These are phyloP conservation scores for Trinorchestia longiramus DNA, from an alignment of 1,140 invertebrate genomes.

Conservation along the genomic window DNA sequence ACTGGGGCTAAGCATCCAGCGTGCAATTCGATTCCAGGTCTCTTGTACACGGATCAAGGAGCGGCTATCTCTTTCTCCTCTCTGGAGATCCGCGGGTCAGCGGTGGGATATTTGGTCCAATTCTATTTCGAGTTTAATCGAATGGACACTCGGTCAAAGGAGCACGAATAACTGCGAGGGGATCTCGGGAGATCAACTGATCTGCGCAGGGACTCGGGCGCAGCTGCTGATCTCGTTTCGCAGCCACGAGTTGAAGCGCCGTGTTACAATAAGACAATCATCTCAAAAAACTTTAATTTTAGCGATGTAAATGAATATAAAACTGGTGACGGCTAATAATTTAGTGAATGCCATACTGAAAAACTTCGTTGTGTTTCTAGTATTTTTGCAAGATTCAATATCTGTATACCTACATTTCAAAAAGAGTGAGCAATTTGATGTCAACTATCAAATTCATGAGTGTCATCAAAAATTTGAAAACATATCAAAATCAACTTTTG, in stretches of 20 bases:
- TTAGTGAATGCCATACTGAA: not conserved
- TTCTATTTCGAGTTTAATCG: not conserved
- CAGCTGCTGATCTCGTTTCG: not conserved
- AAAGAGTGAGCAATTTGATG: too few species aligned
- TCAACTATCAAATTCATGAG: too few species aligned
- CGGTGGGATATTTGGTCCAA: not conserved
- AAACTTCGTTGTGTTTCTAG: not conserved
- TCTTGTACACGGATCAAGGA: not conserved
- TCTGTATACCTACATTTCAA: too few species aligned
- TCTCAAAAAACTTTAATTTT: not conserved
- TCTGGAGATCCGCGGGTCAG: not conserved
- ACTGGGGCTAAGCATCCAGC: not conserved
- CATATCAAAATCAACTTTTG: too few species aligned
- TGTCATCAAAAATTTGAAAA: too few species aligned
- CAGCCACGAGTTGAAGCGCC: not conserved
- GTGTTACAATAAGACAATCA: not conserved
- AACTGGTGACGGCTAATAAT: too few species aligned
- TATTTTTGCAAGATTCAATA: not conserved
- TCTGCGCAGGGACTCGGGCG: not conserved
- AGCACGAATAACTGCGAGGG: not conserved
- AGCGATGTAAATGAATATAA: not conserved
- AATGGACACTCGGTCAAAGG: not conserved
- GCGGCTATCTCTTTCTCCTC: not conserved
- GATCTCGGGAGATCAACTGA: not conserved
- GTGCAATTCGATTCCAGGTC: not conserved